Base-by-base conservation (phyloP, 2,888 invertebrate species). In the Eudemis profundana region DNA sequence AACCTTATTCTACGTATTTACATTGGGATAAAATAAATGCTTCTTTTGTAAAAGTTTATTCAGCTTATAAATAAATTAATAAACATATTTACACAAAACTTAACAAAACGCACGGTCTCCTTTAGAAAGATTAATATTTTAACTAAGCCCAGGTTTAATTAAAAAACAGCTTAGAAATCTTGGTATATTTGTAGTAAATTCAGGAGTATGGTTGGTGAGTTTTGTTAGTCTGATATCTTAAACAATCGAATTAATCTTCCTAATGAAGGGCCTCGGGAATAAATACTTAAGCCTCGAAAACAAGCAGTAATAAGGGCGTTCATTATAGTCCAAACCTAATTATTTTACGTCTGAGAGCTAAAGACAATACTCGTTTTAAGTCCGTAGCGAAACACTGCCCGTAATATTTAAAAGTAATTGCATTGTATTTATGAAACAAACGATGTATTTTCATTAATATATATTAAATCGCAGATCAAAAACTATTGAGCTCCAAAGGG, bases 51-150 rank as follows among this genome's bases (percentile, higher is more conserved):
- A 69, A 61, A 67, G 50, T 50, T 57, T 49, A 61, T 42, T 60
- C 54, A 60, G 69, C 65, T 67, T 74, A 68, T 69, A 73, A 72
- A 70, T 66, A 70, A 72, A 19, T 49, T 42, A 63, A 69, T 63
- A 57, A 61, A 66, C 57, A 59, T 65, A 61, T 64, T 47, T 67
- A 64, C 51, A 69, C 38, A 61, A 65, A 61, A 44, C 67, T 67
- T 38, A 54, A 66, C 66, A 68, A 59, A 50, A 46, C 36, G 36
- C 50, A 3, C 40, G 23, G 21, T 51, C 57, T 33, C 36, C 21
- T 38, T 29, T 8, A 50, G 42, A 21, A 17, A 53, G 33, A 50
- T 46, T 57, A 8, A 44, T 14, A 40, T n/a, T 50, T 40, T 19
- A 14, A n/a, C 27, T 14, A 10, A 21, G 14, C 2, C 12, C 8